Evolutionary conservation across 2,888 invertebrate genomes (phyloP).

Genomic region (Cantharis flavilabris): DNA sequence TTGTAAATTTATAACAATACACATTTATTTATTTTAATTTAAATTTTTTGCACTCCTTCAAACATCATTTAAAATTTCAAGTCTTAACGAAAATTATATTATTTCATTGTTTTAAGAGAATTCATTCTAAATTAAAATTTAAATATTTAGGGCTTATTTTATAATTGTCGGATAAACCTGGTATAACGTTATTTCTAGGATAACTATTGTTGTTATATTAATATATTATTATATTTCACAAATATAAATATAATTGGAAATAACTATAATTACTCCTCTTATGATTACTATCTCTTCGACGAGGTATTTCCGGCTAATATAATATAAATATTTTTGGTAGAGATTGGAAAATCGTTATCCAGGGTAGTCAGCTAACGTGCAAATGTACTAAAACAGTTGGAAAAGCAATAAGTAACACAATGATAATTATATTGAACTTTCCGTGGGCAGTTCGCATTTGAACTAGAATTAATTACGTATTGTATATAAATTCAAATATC

Average conservation of each 20-base stretch:
- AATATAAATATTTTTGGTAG: background rate
- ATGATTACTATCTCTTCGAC: too few species aligned
- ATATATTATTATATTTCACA: too few species aligned
- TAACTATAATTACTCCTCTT: too few species aligned
- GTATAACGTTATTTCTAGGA: too few species aligned
- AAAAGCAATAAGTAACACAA: background rate
- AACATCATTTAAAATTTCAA: background rate
- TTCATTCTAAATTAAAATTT: too few species aligned
- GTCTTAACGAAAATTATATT: background rate
- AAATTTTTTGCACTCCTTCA: background rate
- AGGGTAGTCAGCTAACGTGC: background rate
- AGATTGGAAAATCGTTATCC: background rate
- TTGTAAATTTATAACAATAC: background rate
- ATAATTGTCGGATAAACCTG: too few species aligned
- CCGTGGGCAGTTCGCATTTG: background rate
- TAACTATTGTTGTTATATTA: too few species aligned
- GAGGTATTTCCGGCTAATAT: background rate
- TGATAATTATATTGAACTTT: too few species aligned
- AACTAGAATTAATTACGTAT: background rate
- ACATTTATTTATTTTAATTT: background rate
- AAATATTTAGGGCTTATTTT: too few species aligned
- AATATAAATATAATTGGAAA: too few species aligned
- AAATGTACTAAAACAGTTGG: background rate
- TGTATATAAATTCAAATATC: background rate
- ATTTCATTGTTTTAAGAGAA: too few species aligned